phyloP scores from a whole-genome alignment of 2,113 vertebrate species.

The Fregata magnificens region DNA sequence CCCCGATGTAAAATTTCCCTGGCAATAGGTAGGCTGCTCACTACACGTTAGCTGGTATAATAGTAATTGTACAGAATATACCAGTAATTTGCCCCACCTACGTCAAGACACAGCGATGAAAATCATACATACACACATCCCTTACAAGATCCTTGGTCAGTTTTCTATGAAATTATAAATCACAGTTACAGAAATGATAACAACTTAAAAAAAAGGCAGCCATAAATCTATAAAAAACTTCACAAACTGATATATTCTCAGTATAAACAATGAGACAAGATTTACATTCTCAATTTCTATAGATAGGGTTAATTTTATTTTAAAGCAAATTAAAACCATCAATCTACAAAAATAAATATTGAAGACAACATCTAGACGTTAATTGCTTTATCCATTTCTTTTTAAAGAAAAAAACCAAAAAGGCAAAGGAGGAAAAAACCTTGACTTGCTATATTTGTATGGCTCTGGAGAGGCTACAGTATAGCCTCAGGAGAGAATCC shows the following conservation, averaged over 20 bases:
- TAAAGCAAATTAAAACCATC: not conserved
- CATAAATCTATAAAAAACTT: not conserved
- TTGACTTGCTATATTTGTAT: not conserved
- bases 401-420: not conserved
- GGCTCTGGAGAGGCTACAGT: not conserved
- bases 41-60: rapidly evolving
- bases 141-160: not conserved
- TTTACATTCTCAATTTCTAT: not conserved
- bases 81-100: not conserved
- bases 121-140: not conserved
- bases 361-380: not conserved
- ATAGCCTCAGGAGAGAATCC: not conserved
- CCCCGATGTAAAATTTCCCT: not conserved
- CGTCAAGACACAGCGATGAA: not conserved
- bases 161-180: not conserved
- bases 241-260: not conserved
- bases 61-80: not conserved
- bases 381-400: not conserved
- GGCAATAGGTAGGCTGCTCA: not conserved
- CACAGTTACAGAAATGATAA: not conserved
- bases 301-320: not conserved
- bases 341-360: not conserved
- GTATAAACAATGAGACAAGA: not conserved
- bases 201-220: not conserved
- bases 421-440: rapidly evolving